Base-by-base conservation (phyloP, 2,888 invertebrate species). In the Amphipoea oculea region DNA sequence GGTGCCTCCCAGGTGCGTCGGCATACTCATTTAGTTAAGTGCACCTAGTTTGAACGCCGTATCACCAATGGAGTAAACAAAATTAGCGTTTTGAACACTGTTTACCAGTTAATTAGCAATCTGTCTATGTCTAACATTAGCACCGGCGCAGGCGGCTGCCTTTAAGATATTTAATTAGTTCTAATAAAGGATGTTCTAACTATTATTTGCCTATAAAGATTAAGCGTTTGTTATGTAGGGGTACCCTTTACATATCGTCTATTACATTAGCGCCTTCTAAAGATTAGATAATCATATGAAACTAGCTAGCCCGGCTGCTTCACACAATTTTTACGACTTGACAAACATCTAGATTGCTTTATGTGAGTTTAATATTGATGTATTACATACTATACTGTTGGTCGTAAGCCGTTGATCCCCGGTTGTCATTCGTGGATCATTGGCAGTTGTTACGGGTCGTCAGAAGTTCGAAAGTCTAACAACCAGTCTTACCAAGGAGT, bases 1-100 rank as follows among this genome's bases (percentile, higher is more conserved):
- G 96, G 95, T 96, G 96, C 76, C 79, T 81, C 81, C 89, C 96
- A 96, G 94, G 96, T 96, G 96, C 94, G 88, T 89, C 85, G 87
- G 87, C 79, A 89, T 87, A 89, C 92, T 93, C 92, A 93, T 94
- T 94, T 93, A 92, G 88, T 93, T 92, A 94, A 95, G 93, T 93
- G 92, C 91, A 89, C 86, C 92, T 91, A 92, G 92, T 92, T 92
- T 87, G 89, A 90, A 89, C 90, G 57, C 79, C 85, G 82, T 87
- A 90, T 90, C 87, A 85, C 88, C 88, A 85, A 86, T 81, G 84
- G 85, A 89, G 91, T 89, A 92, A 92, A 93, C 91, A 91, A 91
- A 91, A 91, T 93, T 92, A 90, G 88, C 84, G 86, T 91, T 91
- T 91, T 81, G 84, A 81, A 84, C 81, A 86, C 83, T 89, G 87